Base-by-base conservation (phyloP, 2,888 invertebrate genomes). In the Eudasyphora cyanicolor region DNA sequence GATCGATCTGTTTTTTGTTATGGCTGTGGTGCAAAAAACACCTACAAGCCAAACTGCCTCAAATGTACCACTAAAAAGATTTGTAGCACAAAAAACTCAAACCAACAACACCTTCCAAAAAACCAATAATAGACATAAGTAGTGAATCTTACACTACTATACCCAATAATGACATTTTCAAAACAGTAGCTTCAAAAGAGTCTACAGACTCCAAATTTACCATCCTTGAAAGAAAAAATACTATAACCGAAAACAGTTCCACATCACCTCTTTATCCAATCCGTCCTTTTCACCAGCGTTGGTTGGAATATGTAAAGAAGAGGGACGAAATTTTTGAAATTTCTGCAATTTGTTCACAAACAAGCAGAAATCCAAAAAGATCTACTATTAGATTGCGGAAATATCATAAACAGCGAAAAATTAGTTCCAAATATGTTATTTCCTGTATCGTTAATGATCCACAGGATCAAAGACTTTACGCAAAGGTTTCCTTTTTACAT, bases 1-100 rank as follows among this genome's bases (percentile, higher is more conserved):
- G 27, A 17, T 1, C 32, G 71, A 14, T 62, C 70, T 10, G 49
- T 81, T 0, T 81, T 81, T 38, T 76, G 81, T 21, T 81, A 81
- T 24, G 80, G 80, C 19, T 81, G 76, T 49, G 76, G 76, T 29
- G 42, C 76, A 6, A n/a, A n/a, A n/a, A 54, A 45, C 14, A 67
- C 57, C 0, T 81, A 76, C 21, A 70, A 64, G 2, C 81, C 76
- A 24, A 71, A 76, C 5, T 81, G 73, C 12, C 2, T 1, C 2
- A 71, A 71, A 51, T 81, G 76, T 14, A 29, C 60, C 8, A n/a
- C 29, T 7, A 73, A 32, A 42, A 35, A 38, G 27, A 35, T 24
- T 54, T 14, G 1, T 4, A 42, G 7, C 42, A 8, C 73, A 73
- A 73, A 73, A 73, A 60, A 57, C 57, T 73, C 3, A 8, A 38